phyloP scores from a whole-genome alignment of 2,113 vertebrate genomes.

The Phalacrocorax brasilianus region DNA sequence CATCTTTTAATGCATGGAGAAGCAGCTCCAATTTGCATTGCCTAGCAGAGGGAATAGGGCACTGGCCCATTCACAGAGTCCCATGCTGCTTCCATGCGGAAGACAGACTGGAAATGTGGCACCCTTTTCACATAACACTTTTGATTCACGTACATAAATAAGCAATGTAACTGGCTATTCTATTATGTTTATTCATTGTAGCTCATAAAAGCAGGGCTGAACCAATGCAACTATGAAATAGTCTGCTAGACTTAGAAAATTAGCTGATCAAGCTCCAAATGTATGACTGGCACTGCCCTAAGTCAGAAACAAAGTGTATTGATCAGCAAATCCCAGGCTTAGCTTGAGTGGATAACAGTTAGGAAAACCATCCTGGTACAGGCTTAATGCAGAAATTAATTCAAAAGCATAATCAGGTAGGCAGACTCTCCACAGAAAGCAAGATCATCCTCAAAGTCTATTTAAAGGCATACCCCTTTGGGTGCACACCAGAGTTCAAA shows the following conservation, averaged over 20 bases:
- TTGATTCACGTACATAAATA: background rate
- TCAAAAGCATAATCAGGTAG: background rate
- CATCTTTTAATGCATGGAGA: background rate
- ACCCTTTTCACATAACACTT: background rate
- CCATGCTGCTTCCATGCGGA: accelerated
- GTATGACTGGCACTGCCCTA: background rate
- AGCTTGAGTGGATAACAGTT: background rate
- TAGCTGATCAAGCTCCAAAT: background rate
- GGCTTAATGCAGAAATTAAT: background rate
- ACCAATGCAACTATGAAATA: background rate
- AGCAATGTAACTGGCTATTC: background rate
- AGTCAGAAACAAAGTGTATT: background rate
- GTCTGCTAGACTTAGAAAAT: background rate
- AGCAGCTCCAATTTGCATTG: background rate
- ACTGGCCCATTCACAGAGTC: background rate
- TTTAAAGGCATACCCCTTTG: background rate
- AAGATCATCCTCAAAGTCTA: background rate
- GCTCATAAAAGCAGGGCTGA: background rate
- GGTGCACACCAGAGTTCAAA: background rate
- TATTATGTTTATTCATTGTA: background rate
- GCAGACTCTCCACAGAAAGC: background rate
- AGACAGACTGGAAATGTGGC: background rate
- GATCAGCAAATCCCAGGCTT: background rate
- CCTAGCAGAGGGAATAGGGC: background rate
- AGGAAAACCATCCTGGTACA: background rate